These are phyloP conservation scores for Galaxias olidus DNA, from an alignment of 2,797 vertebrate genomes.

Conservation along the genomic window DNA sequence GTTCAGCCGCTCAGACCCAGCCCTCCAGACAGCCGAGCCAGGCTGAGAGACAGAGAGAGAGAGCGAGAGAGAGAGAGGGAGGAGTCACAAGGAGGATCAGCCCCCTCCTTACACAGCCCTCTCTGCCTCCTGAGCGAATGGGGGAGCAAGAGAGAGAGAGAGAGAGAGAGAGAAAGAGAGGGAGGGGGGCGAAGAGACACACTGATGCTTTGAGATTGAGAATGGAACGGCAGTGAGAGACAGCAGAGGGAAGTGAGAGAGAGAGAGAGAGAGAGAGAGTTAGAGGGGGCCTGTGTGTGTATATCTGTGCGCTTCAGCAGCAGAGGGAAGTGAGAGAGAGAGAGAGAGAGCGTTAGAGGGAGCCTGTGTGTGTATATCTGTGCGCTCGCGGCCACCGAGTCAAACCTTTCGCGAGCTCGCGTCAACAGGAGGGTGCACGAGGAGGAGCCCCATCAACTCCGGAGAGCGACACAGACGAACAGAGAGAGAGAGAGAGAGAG, in stretches of 20 bases:
- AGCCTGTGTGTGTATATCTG: background rate
- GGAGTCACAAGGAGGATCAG: too few species aligned
- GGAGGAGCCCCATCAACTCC: constrained; percentile 53
- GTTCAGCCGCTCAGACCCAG: constrained; percentile 57
- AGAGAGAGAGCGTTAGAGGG: constrained; percentile 23
- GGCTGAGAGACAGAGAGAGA: constrained; percentile 29
- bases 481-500: constrained; percentile 13
- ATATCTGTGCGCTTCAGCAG: too few species aligned
- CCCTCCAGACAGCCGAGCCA: constrained; percentile 60
- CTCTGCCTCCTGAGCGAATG: too few species aligned
- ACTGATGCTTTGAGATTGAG: constrained; percentile 57
- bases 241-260: constrained; percentile 46
- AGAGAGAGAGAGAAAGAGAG: constrained; percentile 32
- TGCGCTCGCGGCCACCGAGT: constrained; percentile 4
- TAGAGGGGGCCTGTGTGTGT: too few species aligned
- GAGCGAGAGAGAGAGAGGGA: constrained; percentile 18
- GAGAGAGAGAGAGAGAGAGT: constrained; percentile 55
- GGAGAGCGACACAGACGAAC: constrained; percentile 54
- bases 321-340: constrained; percentile 33
- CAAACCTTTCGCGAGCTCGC: constrained; percentile 45
- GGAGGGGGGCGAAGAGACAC: constrained; percentile 29
- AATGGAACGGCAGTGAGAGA: constrained; percentile 67
- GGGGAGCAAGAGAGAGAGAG: constrained; percentile 20
- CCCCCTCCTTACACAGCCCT: too few species aligned
- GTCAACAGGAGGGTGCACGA: constrained; percentile 62